phyloP scores from a whole-genome alignment of 2,797 vertebrate species.

The Gymnopithys bicolor region DNA sequence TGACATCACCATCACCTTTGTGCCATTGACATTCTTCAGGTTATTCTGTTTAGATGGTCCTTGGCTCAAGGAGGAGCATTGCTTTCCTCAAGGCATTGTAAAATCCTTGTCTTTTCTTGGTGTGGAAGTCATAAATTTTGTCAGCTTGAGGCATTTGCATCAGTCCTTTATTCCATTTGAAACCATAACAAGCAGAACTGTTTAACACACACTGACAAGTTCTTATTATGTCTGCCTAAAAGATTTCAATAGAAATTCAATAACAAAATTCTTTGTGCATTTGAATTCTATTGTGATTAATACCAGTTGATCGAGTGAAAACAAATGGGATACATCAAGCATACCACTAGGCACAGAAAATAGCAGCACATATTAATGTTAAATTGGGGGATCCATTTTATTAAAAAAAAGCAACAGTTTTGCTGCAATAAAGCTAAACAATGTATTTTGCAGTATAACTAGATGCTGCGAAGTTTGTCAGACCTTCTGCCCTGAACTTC shows the following conservation, averaged over 20 bases:
- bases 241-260: constrained; percentile 29
- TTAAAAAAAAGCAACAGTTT: neutral
- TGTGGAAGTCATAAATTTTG: neutral
- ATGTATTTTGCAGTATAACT: neutral
- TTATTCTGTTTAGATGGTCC: neutral
- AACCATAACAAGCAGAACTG: constrained; percentile 4
- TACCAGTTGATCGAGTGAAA: neutral
- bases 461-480: neutral
- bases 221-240: constrained; percentile 19
- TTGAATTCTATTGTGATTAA: neutral
- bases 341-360: neutral
- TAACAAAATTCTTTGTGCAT: neutral
- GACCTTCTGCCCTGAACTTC: neutral
- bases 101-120: neutral
- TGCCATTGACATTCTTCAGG: neutral
- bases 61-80: neutral
- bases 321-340: neutral
- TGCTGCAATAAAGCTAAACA: neutral
- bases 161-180: neutral
- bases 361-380: neutral
- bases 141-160: neutral
- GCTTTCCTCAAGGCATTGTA: neutral
- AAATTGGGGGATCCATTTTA: neutral
- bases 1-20: neutral
- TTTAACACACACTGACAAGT: constrained; percentile 19